Base-by-base conservation (phyloP, 2,888 invertebrate species). In the Muschampia plurimacula region DNA sequence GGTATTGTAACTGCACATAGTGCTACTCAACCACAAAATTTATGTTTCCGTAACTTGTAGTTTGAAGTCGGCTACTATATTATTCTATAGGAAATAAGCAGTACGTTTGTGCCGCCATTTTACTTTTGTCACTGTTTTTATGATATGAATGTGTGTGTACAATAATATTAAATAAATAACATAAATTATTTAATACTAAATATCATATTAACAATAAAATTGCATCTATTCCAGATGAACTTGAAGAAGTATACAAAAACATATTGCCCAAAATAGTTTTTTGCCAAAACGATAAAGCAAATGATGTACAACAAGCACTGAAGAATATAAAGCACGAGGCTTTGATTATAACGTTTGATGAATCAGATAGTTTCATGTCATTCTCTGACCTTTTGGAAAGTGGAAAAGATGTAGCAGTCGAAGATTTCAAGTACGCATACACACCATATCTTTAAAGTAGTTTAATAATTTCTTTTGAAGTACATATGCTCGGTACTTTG, bases 231-330 rank as follows among this genome's bases (percentile, higher is more conserved):
- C 60, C 77, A 91, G 91, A 74, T 49, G 91, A 91, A 75, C 80
- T 91, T 1, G 78, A 82, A 72, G 75, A 78, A 0, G 82, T 85
- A 0, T 89, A 90, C 65, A 78, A 79, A 2, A 78, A 82, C 13
- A 82, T 81, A 59, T 76, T 77, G 49, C 89, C 91, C 0, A 91
- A 86, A 75, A 77, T 89, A 69, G 82, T 91, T 75, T 90, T 91
- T 78, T 91, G 91, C 68, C 88, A 90, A 73, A 86, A 83, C 22
- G 84, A 88, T 1, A 87, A 82, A 74, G 85, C 86, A 0, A 71
- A 82, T 0, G 86, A 88, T 49, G 80, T 89, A 0, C 83, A 85
- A 65, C 74, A 80, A 32, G 82, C 84, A 1, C 69, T 90, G 2
- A 86, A 6, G 81, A 83, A 5, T 60, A 83, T 36, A 74, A 86